A percentile compares a stretch with the other conserved stretches of the same genome.
These are phyloP conservation scores for Furcula furcula DNA, from an alignment of 2,888 invertebrate genomes.

Conservation along the genomic window DNA sequence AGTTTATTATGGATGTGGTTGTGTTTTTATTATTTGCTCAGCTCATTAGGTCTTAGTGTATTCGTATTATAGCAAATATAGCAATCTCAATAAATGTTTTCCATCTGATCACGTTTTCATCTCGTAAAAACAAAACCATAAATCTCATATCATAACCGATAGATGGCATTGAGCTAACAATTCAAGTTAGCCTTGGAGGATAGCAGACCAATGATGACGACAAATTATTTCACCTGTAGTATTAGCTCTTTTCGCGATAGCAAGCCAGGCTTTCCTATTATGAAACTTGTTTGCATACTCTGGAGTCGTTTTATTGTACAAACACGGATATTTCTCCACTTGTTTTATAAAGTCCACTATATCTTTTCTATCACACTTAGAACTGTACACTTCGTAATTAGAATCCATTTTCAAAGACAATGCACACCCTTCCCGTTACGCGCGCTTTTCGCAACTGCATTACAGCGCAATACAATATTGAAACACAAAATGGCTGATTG, in stretches of 20 bases:
- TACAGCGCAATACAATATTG: conserved; percentile 25
- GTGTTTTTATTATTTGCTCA: too few relatives aligned
- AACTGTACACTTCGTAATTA: conserved; percentile 22
- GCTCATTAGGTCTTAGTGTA: too few relatives aligned
- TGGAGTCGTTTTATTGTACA: conserved; percentile 31
- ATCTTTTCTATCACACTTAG: conserved; percentile 28
- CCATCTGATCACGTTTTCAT: too few relatives aligned
- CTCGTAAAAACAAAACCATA: too few relatives aligned
- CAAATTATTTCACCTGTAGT: conserved; percentile 22
- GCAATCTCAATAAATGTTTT: too few relatives aligned
- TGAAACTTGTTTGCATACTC: conserved; percentile 33
- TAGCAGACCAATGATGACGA: too few relatives aligned
- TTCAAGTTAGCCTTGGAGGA: too few relatives aligned
- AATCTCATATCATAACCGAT: too few relatives aligned
- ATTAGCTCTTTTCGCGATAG: conserved; percentile 26
- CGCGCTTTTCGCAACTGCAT: conserved; percentile 30
- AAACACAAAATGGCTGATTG: conserved; percentile 23
- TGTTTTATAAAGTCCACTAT: conserved; percentile 37
- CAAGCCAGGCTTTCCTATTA: conserved; percentile 27
- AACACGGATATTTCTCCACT: conserved; percentile 34
- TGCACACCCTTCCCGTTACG: conserved; percentile 11
- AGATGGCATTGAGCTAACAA: too few relatives aligned
- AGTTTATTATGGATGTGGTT: too few relatives aligned
- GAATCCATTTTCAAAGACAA: conserved; percentile 17
- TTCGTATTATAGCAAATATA: too few relatives aligned